These are phyloP conservation scores for Plebejus argus DNA, from an alignment of 2,888 invertebrate genomes.

Conservation along the genomic window DNA sequence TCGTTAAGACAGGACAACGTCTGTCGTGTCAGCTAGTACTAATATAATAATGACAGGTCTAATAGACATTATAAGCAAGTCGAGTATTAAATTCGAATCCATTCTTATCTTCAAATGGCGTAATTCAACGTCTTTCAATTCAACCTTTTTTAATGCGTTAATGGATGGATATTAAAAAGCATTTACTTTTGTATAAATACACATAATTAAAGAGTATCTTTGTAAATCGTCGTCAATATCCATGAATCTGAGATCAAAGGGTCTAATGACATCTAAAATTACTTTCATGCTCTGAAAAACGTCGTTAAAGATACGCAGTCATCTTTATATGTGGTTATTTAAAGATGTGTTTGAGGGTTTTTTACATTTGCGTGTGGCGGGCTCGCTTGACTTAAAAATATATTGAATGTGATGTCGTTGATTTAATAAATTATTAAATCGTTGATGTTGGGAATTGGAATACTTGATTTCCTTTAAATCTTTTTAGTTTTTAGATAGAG, in stretches of 20 bases:
- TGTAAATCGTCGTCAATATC: slow-evolving; percentile 41
- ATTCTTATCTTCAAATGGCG: neutral
- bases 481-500: too few species aligned
- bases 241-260: slow-evolving; percentile 42
- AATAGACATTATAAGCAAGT: neutral
- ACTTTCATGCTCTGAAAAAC: slow-evolving; percentile 40
- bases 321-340: slow-evolving; percentile 24
- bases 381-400: neutral
- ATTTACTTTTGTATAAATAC: slow-evolving; percentile 33
- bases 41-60: neutral
- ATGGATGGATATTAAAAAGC: neutral
- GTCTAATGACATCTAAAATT: slow-evolving; percentile 38
- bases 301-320: slow-evolving; percentile 35
- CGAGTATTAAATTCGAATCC: neutral
- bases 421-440: neutral
- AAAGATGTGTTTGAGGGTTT: slow-evolving; percentile 15
- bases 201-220: slow-evolving; percentile 38
- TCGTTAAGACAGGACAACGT: too few species aligned
- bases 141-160: slow-evolving; percentile 3
- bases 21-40: too few species aligned
- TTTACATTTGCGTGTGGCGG: slow-evolving; percentile 11
- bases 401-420: neutral
- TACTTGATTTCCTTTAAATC: too few species aligned
- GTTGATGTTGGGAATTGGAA: too few species aligned
- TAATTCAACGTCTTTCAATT: neutral